A percentile compares a stretch with the other conserved stretches of the same genome.
Evolutionary conservation across 23 tunicate species (phyloP).

Genomic region (Botrylloides violaceus): DNA sequence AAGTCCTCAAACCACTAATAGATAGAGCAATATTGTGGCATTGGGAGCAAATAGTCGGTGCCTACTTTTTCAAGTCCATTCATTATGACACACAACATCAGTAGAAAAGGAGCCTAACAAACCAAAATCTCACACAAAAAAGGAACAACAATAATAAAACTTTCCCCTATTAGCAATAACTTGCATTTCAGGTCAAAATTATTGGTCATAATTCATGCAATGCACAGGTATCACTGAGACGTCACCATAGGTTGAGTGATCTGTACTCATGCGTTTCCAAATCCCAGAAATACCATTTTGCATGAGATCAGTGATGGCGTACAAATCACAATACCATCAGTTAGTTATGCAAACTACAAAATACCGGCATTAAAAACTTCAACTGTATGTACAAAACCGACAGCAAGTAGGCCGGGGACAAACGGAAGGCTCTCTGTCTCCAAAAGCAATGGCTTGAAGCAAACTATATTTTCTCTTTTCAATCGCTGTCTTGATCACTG

Average conservation of each 20-base stretch:
- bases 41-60: no score
- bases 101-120: neutral
- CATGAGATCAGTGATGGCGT: no score
- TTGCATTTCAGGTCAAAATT: neutral
- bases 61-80: no score
- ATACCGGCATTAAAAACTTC: neutral
- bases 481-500: slow-evolving; percentile 37
- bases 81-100: neutral
- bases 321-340: neutral
- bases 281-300: no score
- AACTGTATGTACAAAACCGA: slow-evolving; percentile 15
- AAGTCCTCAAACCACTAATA: no score
- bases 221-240: no score
- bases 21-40: no score
- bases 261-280: no score
- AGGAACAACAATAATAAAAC: slow-evolving; percentile 6
- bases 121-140: neutral
- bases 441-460: neutral
- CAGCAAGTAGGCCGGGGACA: neutral
- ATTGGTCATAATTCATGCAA: neutral
- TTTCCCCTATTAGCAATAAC: neutral
- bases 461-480: neutral
- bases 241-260: no score
- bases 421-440: neutral
- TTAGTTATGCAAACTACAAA: neutral